These are phyloP conservation scores for Sesamia nonagrioides DNA, from an alignment of 1,140 invertebrate genomes.

Conservation along the genomic window DNA sequence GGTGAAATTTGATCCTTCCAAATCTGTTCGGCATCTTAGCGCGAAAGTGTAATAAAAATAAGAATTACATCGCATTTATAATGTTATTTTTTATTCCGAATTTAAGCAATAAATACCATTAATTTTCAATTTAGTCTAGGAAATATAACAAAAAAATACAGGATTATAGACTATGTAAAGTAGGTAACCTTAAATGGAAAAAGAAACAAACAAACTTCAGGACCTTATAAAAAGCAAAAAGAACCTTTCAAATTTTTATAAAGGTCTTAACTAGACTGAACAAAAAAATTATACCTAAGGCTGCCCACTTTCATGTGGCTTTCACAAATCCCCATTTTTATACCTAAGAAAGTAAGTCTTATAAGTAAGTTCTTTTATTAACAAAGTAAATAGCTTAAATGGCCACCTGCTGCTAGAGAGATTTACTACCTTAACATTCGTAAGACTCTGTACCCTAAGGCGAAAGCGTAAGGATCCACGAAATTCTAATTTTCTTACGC, in stretches of 20 bases:
- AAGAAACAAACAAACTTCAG: not conserved
- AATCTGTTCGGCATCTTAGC: too few relatives aligned
- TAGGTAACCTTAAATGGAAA: too few relatives aligned
- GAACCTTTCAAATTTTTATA: constrained; percentile 22
- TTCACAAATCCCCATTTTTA: constrained; percentile 9
- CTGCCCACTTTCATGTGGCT: constrained; percentile 25
- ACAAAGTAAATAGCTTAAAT: constrained; percentile 36
- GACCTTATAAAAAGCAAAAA: not conserved
- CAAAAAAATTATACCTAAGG: constrained; percentile 15
- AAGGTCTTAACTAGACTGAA: not conserved
- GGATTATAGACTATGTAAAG: not conserved
- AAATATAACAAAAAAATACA: too few relatives aligned
- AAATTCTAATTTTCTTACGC: too few relatives aligned
- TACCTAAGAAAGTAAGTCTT: constrained; percentile 1
- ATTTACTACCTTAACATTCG: constrained; percentile 15
- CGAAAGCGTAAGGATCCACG: too few relatives aligned
- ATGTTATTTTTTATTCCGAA: too few relatives aligned
- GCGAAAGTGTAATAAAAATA: too few relatives aligned
- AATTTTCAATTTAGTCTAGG: too few relatives aligned
- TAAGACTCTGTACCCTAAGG: not conserved
- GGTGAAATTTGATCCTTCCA: too few relatives aligned
- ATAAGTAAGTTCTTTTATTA: constrained; percentile 39
- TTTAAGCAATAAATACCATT: too few relatives aligned
- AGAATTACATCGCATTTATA: too few relatives aligned
- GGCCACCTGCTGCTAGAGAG: constrained; percentile 18